phyloP scores from a whole-genome alignment of 2,113 vertebrate genomes.

The Eubucco bourcierii region DNA sequence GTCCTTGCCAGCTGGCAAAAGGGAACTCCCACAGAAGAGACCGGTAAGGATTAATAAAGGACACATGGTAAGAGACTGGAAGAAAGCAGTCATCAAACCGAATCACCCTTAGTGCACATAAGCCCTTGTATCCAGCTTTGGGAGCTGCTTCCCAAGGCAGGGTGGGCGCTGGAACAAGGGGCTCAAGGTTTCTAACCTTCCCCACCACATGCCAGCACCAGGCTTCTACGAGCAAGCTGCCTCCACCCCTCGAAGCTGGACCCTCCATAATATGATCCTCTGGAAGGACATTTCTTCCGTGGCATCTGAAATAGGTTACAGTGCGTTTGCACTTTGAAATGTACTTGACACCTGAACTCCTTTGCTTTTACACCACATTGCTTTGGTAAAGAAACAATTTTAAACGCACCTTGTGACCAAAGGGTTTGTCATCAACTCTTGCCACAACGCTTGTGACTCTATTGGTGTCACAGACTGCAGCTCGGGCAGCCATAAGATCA shows the following conservation, averaged over 20 bases:
- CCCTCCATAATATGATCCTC: background rate
- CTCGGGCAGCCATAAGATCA: background rate
- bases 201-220: background rate
- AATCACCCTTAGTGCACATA: background rate
- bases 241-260: background rate
- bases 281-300: background rate
- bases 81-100: background rate
- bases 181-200: rapidly evolving
- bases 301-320: rapidly evolving
- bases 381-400: background rate
- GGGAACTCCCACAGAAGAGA: background rate
- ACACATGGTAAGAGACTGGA: background rate
- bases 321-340: background rate
- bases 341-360: background rate
- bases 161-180: rapidly evolving
- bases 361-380: background rate
- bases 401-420: background rate
- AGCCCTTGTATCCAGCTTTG: background rate
- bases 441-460: background rate
- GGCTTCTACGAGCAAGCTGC: background rate
- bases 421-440: background rate
- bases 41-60: background rate
- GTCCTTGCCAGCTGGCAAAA: rapidly evolving
- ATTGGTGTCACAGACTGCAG: background rate
- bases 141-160: rapidly evolving